Base-by-base conservation (phyloP, 2,113 vertebrate species). In the Circaetus gallicus region DNA sequence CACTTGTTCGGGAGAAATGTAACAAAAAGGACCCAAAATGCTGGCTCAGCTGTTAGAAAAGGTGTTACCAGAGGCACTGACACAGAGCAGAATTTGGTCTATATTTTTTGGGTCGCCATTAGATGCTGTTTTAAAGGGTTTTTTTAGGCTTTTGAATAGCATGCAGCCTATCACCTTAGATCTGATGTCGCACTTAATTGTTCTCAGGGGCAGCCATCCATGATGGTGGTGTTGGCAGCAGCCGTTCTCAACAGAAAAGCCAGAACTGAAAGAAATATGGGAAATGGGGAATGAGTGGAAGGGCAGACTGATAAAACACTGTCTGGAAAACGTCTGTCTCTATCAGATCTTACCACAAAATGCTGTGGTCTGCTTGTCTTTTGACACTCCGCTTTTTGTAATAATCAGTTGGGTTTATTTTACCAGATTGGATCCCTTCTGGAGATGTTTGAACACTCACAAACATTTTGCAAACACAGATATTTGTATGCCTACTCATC, bases 401-500 rank as follows among this genome's bases (percentile, higher is more conserved):
- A 90, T 91, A 87, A 95, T 92, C n/a, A 50, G 53, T 80, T 95
- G 86, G 89, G 50, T 94, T 92, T 84, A 79, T 88, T 96, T 97
- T 95, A 81, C 93, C 97, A 98, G 97, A 97, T 97, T 97, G 96
- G 72, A 96, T 83, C 92, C 95, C 94, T 97, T 97, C 86, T 97
- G 93, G 95, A 97, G 89, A 96, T 95, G 86, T 97, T 96, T 97
- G 95, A 96, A 90, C 87, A 90, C 90, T 95, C 76, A 91, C 70
- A 97, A 97, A 98, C 95, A 91, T 97, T 98, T 97, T 98, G 94
- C 93, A 97, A 98, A 98, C 96, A 97, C 88, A 86, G 76, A 91
- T 97, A 96, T 97, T 98, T 97, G 95, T 84, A 95, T 97, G 92
- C 74, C 88, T 7, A 52, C 67, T 94, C 53, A 95, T 92, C 82